Evolutionary conservation across 2,888 invertebrate genomes (phyloP).

Genomic region (Eupithecia pulchellata): DNA sequence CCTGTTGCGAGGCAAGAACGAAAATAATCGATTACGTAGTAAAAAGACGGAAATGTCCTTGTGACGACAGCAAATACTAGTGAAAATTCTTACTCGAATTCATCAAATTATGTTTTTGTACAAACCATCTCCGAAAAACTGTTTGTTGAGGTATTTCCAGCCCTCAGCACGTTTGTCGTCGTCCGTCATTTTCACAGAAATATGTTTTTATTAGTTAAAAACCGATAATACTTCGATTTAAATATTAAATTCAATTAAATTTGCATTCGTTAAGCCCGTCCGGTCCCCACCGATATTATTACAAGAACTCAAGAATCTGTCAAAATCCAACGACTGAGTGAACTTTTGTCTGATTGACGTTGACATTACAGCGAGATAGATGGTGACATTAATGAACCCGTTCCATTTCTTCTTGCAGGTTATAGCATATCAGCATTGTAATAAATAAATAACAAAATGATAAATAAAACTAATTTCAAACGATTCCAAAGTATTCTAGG

Average conservation of each 20-base stretch:
- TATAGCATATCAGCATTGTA: too few species aligned
- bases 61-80: conserved; percentile 53
- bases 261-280: conserved; percentile 43
- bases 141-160: conserved; percentile 82
- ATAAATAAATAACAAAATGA: too few species aligned
- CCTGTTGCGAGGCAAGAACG: conserved; percentile 23
- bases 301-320: conserved; percentile 33
- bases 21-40: conserved; percentile 26
- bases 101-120: conserved; percentile 51
- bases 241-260: conserved; percentile 39
- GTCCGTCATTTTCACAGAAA: conserved; percentile 59
- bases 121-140: conserved; percentile 82
- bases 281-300: conserved; percentile 34
- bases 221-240: conserved; percentile 36
- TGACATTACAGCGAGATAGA: background rate
- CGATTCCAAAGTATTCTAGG: background rate
- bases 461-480: too few species aligned
- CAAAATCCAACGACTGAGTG: background rate
- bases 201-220: conserved; percentile 34
- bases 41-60: conserved; percentile 47
- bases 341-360: conserved; percentile 1
- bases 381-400: background rate
- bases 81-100: conserved; percentile 50
- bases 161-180: conserved; percentile 80
- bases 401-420: background rate